Evolutionary conservation across 1,140 invertebrate species (phyloP).

Genomic region (Danaus plexippus): DNA sequence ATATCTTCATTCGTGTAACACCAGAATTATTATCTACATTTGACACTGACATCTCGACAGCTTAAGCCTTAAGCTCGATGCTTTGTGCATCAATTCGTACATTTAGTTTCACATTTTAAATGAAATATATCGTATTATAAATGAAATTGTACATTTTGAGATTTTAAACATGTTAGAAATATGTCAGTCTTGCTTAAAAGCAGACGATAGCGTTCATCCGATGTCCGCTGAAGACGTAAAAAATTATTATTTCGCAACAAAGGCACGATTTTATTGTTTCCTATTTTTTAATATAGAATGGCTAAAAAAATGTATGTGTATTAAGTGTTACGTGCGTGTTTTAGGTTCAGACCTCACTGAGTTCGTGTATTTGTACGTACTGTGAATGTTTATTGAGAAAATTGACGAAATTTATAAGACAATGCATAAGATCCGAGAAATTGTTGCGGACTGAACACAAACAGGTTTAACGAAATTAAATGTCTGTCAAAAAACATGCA

Average conservation of each 20-base stretch:
- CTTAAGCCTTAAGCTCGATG: no score
- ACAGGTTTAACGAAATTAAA: no score
- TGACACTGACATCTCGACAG: no score
- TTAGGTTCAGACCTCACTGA: slow-evolving; percentile 7
- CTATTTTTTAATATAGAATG: slow-evolving; percentile 18
- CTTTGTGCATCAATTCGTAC: no score
- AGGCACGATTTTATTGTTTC: slow-evolving; percentile 1
- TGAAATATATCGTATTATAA: no score
- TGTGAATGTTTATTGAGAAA: slow-evolving; percentile 29
- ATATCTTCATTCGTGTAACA: no score
- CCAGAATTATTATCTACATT: no score
- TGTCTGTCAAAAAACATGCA: no score
- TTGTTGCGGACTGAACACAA: background rate
- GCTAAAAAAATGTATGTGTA: background rate
- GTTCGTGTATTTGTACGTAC: slow-evolving; percentile 27
- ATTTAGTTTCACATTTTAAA: no score
- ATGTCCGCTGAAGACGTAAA: slow-evolving; percentile 28
- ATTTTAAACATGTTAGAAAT: slow-evolving; percentile 6
- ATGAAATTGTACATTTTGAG: no score
- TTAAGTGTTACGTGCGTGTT: slow-evolving; percentile 1
- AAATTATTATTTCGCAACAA: slow-evolving; percentile 5
- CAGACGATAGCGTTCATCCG: slow-evolving; percentile 18
- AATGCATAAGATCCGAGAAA: slow-evolving; percentile 21
- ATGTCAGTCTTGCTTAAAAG: slow-evolving; percentile 30
- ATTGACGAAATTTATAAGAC: slow-evolving; percentile 29